A percentile compares a stretch with the other conserved stretches of the same genome.
Evolutionary conservation across 2,113 vertebrate species (phyloP).

Genomic region (Xenopus borealis): DNA sequence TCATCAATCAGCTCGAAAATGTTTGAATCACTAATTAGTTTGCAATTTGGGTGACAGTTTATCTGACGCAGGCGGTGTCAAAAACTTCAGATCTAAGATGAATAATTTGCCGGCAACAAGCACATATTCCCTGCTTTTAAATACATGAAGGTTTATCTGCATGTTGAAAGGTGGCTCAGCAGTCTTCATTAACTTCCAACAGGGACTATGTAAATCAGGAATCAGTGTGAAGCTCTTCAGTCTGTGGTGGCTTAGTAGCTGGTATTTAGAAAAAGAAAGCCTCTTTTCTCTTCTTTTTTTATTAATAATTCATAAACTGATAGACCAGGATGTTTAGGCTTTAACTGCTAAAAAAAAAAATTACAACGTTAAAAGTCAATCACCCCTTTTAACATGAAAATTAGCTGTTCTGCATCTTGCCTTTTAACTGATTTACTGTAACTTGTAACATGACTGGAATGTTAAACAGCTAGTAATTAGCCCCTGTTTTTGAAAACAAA

Average conservation of each 20-base stretch:
- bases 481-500: constrained; percentile 74
- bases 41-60: constrained; percentile 97
- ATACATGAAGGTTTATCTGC: constrained; percentile 83
- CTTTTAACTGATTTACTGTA: constrained; percentile 76
- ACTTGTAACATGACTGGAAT: constrained; percentile 73
- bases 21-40: constrained; percentile 98
- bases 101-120: constrained; percentile 84
- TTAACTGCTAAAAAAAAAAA: constrained; percentile 68
- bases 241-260: constrained; percentile 74
- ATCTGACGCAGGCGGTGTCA: constrained; percentile 83
- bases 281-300: constrained; percentile 66
- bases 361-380: constrained; percentile 69
- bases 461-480: constrained; percentile 75
- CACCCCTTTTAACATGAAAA: constrained; percentile 77
- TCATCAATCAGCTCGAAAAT: constrained; percentile 97
- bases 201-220: constrained; percentile 83
- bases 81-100: constrained; percentile 81
- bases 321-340: constrained; percentile 79
- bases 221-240: constrained; percentile 78
- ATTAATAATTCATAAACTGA: constrained; percentile 84
- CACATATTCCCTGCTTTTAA: constrained; percentile 80
- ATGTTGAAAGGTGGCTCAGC: constrained; percentile 81
- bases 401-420: constrained; percentile 73
- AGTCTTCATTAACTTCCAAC: constrained; percentile 86
- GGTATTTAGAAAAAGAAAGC: constrained; percentile 75